phyloP scores from a whole-genome alignment of 1,140 invertebrate genomes.

The Drosophila baimaii region DNA sequence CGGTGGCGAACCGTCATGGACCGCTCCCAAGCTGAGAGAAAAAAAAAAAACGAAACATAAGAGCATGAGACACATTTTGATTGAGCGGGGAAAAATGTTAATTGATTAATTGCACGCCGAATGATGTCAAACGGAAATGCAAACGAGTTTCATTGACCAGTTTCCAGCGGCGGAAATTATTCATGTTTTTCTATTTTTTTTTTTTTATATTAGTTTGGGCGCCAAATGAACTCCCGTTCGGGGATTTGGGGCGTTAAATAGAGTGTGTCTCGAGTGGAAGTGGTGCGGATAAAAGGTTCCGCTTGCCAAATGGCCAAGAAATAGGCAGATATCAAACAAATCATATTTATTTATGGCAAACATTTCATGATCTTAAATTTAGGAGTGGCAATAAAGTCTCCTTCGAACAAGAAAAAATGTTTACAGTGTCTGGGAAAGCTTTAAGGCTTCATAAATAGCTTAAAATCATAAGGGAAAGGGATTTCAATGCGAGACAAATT shows the following conservation, averaged over 20 bases:
- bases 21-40: conserved; percentile 92
- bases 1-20: conserved; percentile 97
- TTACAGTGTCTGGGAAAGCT: not conserved
- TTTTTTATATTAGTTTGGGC: conserved; percentile 20
- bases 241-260: conserved; percentile 33
- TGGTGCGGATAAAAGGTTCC: conserved; percentile 31
- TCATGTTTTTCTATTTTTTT: conserved; percentile 25
- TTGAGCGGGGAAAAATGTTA: conserved; percentile 64
- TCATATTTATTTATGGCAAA: conserved; percentile 3
- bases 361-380: not conserved
- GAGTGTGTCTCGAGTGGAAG: conserved; percentile 15
- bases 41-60: not conserved
- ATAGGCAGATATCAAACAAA: not conserved
- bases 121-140: conserved; percentile 79
- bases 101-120: conserved; percentile 73
- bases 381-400: not conserved
- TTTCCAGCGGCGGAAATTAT: conserved; percentile 57
- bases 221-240: conserved; percentile 36
- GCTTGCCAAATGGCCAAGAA: conserved; percentile 23
- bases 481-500: no score
- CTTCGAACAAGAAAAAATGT: not conserved
- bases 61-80: conserved; percentile 35
- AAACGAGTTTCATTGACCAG: conserved; percentile 67
- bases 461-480: not conserved
- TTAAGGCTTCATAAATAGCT: not conserved